Evolutionary conservation across 2,888 invertebrate genomes (phyloP).

Genomic region (Andrena haemorrhoa): DNA sequence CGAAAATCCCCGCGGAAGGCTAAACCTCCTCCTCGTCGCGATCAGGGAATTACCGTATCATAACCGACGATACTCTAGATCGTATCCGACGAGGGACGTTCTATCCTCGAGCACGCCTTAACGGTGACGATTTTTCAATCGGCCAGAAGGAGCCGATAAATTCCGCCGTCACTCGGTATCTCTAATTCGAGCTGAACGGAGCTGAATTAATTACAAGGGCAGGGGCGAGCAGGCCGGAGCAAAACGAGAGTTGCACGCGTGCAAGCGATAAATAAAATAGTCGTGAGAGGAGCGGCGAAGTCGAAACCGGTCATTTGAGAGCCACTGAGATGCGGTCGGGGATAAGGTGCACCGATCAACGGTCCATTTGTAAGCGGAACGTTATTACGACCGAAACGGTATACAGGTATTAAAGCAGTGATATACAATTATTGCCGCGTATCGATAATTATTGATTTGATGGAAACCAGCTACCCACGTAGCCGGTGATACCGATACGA

Average conservation of each 20-base stretch:
- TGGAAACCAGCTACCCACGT: constrained; percentile 58
- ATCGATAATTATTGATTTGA: constrained; percentile 64
- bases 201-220: constrained; percentile 33
- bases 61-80: not conserved
- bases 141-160: constrained; percentile 13
- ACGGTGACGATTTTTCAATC: not conserved
- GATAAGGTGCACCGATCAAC: constrained; percentile 44
- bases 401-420: constrained; percentile 48
- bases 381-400: constrained; percentile 53
- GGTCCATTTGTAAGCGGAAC: constrained; percentile 56
- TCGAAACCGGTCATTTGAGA: constrained; percentile 40
- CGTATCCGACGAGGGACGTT: not conserved
- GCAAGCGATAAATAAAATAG: constrained; percentile 24
- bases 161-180: constrained; percentile 18
- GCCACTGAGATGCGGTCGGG: constrained; percentile 25
- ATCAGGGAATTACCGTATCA: not conserved
- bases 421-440: constrained; percentile 58
- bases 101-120: not conserved
- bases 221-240: not conserved
- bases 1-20: too few species aligned
- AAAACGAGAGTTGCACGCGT: constrained; percentile 36
- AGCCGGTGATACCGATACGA: constrained; percentile 15
- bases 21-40: too few species aligned
- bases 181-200: constrained; percentile 28
- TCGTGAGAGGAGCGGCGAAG: not conserved